phyloP scores from a whole-genome alignment of 2,797 vertebrate genomes.

The Erpetoichthys calabaricus region DNA sequence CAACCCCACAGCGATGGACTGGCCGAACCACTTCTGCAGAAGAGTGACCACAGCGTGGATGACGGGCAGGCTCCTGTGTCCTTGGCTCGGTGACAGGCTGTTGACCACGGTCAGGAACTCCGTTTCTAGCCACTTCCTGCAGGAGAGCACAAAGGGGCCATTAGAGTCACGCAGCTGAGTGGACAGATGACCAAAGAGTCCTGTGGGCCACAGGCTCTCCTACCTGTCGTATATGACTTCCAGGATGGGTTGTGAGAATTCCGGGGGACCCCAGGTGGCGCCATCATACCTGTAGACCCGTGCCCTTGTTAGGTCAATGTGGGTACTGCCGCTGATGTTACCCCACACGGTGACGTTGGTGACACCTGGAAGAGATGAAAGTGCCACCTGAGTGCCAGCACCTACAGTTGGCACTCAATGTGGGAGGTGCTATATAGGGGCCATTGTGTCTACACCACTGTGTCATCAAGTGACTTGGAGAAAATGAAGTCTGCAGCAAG shows the following conservation, averaged over 20 bases:
- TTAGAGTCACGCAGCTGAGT: background rate
- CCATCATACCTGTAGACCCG: slow-evolving; percentile 56
- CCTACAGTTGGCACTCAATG: background rate
- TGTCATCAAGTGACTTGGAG: no score
- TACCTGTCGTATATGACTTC: slow-evolving; percentile 66
- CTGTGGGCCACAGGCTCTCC: background rate
- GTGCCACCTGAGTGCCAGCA: slow-evolving; percentile 4
- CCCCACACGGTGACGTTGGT: slow-evolving; percentile 77
- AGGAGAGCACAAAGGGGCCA: slow-evolving; percentile 13
- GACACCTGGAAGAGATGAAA: slow-evolving; percentile 50
- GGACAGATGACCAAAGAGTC: background rate
- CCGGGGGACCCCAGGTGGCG: slow-evolving; percentile 59
- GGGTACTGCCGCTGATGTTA: slow-evolving; percentile 62
- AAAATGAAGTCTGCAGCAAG: no score
- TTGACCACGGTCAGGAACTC: slow-evolving; percentile 44
- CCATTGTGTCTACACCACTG: no score
- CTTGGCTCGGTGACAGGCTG: slow-evolving; percentile 19
- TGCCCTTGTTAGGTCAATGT: slow-evolving; percentile 68
- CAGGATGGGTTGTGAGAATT: slow-evolving; percentile 45
- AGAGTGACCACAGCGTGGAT: slow-evolving; percentile 51
- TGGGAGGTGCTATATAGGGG: background rate
- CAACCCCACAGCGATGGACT: slow-evolving; percentile 41
- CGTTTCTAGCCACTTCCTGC: slow-evolving; percentile 59
- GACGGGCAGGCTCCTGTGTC: slow-evolving; percentile 37
- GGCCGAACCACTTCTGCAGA: slow-evolving; percentile 63